Evolutionary conservation across 64 coral and sea anemone species (phyloP), one percentile per base, ranked within the genome.

Genomic region (Montipora cactus): DNA sequence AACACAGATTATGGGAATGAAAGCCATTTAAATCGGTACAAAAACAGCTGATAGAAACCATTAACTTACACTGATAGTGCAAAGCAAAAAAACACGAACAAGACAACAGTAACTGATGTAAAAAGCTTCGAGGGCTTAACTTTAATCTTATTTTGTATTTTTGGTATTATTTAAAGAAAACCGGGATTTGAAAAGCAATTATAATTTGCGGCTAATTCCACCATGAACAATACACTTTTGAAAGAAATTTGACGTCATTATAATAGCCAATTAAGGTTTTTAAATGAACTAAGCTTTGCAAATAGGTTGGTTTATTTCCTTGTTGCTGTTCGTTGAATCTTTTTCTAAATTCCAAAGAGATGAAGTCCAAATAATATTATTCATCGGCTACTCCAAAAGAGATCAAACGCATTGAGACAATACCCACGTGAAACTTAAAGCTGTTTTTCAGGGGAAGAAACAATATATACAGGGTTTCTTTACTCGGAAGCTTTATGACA

Each of bases 1-100:
- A 71, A 72, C 21, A 25, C 16, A 44, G 81, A 84, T 84, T 84
- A 50, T 51, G 46, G 82, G 9, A 44, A 67, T 84, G 14, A 49
- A 49, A 19, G 9, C 53, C 44, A 44, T 71, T 86, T 86, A 23
- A 67, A 86, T 71, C 48, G 19, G 46, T 44, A 28, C 44, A 69
- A 70, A 71, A 23, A 16, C 66, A 68, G 64, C 45, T 15, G 64
- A 86, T 52, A 86, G 66, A 86, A 86, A 86, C 50, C 82, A 71
- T 72, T 71, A 86, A 70, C 45, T 70, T 72, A 13, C 18, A 9
- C 82, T 51, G 13, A 51, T 7, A 86, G 45, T 22, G 82, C 19
- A 86, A 44, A 86, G 66, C 45, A 23, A 86, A 50, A 22, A 4
- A 86, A 71, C 62, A 50, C 9, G 20, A 70, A 8, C 37, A 50